Base-by-base conservation (phyloP, 2,797 vertebrate genomes). In the Lates japonicus region DNA sequence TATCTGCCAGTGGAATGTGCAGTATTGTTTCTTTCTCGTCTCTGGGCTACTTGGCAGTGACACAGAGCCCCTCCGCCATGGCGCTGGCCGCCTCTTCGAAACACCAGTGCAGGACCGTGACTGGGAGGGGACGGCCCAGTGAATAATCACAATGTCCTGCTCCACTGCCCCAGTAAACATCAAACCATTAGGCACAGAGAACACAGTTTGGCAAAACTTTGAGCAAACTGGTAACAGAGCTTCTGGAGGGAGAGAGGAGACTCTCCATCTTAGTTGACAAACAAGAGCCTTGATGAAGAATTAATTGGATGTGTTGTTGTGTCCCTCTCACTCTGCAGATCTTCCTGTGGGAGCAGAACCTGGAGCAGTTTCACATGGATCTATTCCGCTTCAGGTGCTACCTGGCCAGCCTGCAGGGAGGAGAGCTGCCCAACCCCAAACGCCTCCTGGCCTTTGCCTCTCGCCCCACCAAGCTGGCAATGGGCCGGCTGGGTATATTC, bases 321-420 rank as follows among this genome's bases (percentile, higher is more conserved):
- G 57, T 83, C 61, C 33, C 35, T 73, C 39, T 87, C 33, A 14
- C 74, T 68, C 65, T 77, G 64, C 83, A 96, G 95, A 96, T 96
- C 81, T 96, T 97, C 59, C 95, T 99, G 68, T 99, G 98, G 98
- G 98, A 99, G 92, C 98, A 99, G 94, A 99, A 98, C 86, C 95
- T 99, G 19, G 98, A 99, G 89, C 97, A 98, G 94, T 98, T 99
- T 94, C 98, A 99, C 89, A 97, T 99, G 97, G 98, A 99, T 87
- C 93, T 98, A 41, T 99, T 99, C 91, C 96, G 98, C 20, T 98
- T 97, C 90, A 96, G 98, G 81, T 99, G 98, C 76, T 99, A 99
- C 89, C 94, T 99, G 91, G 96, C 98, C 61, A 99, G 98, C 84
- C 96, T 99, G 83, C 98, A 98, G 92, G 98, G 98, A 14, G 98